phyloP scores from a whole-genome alignment of 2,113 vertebrate species.

The Pagrus major region DNA sequence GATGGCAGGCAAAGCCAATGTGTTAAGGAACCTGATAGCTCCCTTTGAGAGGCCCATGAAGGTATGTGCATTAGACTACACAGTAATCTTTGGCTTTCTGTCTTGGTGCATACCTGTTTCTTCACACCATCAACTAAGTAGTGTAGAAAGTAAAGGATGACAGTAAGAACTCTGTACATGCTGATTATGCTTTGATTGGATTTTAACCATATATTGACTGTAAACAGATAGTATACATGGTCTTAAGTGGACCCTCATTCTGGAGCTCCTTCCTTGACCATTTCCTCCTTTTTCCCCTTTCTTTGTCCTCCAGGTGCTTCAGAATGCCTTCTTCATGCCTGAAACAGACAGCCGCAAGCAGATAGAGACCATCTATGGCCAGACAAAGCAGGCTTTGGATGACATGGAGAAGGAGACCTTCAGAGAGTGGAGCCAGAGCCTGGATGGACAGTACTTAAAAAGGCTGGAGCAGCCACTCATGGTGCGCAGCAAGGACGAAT shows the following conservation, averaged over 20 bases:
- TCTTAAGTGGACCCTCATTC: background rate
- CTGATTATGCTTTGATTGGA: background rate
- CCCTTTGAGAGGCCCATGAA: constrained; percentile 84
- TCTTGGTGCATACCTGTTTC: background rate
- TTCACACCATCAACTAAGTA: background rate
- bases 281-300: background rate
- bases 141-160: background rate
- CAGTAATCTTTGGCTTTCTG: background rate
- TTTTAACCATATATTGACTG: background rate
- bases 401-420: constrained; percentile 86
- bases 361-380: constrained; percentile 69
- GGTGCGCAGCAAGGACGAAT: constrained; percentile 77
- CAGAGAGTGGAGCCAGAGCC: constrained; percentile 86
- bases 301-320: constrained; percentile 78
- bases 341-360: constrained; percentile 80
- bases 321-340: constrained; percentile 82
- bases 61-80: constrained; percentile 73
- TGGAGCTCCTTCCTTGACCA: background rate
- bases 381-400: constrained; percentile 84
- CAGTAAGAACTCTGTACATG: background rate
- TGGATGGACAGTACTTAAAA: constrained; percentile 83
- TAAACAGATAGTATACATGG: background rate
- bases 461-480: constrained; percentile 87
- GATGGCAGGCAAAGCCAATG: constrained; percentile 81
- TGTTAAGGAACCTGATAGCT: constrained; percentile 75